Evolutionary conservation across 2,113 vertebrate genomes (phyloP).

Genomic region (Psittacara wagleri): DNA sequence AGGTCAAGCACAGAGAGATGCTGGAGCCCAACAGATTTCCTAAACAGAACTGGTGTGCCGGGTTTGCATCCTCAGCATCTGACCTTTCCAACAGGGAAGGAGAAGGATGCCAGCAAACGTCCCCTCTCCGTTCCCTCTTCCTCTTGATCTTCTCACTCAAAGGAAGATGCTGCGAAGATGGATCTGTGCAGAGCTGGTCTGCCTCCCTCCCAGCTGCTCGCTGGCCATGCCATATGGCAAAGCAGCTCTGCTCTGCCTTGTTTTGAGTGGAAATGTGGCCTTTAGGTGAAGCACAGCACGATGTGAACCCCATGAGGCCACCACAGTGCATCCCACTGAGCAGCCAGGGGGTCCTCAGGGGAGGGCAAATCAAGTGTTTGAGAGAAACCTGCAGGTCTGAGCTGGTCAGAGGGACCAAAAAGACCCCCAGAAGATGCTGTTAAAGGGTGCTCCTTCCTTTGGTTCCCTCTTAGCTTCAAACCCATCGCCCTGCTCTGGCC

Average conservation of each 20-base stretch:
- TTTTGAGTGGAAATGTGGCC: background rate
- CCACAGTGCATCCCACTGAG: background rate
- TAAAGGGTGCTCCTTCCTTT: background rate
- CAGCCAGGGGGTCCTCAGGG: background rate
- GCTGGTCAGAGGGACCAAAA: background rate
- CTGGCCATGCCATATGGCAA: background rate
- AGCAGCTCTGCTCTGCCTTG: background rate
- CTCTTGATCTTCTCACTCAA: background rate
- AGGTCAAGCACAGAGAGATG: background rate
- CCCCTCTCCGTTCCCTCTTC: background rate
- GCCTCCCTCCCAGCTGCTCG: background rate
- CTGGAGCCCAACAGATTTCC: background rate
- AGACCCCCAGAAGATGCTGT: rapidly evolving
- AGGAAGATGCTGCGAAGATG: background rate
- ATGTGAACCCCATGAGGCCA: background rate
- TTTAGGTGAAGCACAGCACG: background rate
- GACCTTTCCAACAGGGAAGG: background rate
- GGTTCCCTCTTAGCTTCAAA: background rate
- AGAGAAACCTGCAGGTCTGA: background rate
- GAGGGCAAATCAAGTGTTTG: background rate
- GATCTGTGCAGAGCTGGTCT: background rate
- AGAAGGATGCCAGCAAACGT: background rate
- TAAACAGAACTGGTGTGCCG: background rate
- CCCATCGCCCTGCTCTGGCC: background rate
- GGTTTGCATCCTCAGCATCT: background rate